Evolutionary conservation across 2,113 vertebrate genomes (phyloP).

Genomic region (Oxyruncus cristatus): DNA sequence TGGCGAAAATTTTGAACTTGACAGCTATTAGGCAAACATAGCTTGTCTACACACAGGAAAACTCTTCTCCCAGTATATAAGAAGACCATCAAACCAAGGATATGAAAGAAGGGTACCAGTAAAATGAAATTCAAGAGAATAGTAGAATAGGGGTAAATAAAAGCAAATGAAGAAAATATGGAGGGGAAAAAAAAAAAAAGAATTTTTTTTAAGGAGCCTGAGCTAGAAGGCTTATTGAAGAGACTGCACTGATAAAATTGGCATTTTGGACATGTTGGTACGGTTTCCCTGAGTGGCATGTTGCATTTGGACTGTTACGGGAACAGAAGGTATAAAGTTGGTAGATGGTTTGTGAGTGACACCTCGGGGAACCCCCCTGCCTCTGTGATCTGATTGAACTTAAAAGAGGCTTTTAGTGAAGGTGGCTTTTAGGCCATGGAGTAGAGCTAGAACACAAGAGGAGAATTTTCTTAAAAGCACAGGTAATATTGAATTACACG

Average conservation of each 20-base stretch:
- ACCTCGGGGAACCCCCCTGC: neutral
- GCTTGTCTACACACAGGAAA: neutral
- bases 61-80: neutral
- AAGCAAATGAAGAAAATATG: fast-evolving
- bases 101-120: neutral
- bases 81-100: neutral
- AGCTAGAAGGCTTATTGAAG: neutral
- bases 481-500: neutral
- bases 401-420: neutral
- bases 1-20: neutral
- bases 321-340: neutral
- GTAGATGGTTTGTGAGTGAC: neutral
- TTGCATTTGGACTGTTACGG: neutral
- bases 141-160: neutral
- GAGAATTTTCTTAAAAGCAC: neutral
- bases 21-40: neutral
- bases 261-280: neutral
- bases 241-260: neutral
- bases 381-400: neutral
- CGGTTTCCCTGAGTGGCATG: neutral
- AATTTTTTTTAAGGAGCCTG: neutral
- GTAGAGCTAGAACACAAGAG: neutral
- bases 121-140: neutral
- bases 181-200: neutral
- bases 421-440: neutral